Evolutionary conservation across 2,888 invertebrate species (phyloP).

Genomic region (Melinaea menophilus): DNA sequence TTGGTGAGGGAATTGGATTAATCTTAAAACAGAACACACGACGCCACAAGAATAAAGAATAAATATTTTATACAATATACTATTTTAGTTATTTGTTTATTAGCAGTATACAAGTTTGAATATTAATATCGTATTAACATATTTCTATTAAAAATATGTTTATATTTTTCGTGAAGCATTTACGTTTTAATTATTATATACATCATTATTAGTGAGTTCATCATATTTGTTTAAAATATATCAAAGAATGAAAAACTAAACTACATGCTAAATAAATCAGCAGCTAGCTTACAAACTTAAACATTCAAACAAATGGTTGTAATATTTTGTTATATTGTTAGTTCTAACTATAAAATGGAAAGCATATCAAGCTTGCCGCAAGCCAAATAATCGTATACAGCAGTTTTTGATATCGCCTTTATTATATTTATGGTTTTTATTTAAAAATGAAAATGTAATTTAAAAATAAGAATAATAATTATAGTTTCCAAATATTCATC

Average conservation of each 20-base stretch:
- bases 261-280: no score
- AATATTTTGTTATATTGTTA: constrained; percentile 1
- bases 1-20: constrained; percentile 1
- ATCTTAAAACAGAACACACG: background rate
- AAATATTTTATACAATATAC: background rate
- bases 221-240: no score
- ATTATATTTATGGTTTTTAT: constrained; percentile 1
- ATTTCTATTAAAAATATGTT: no score
- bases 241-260: no score
- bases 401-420: background rate
- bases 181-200: no score
- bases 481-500: no score
- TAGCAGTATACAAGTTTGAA: no score
- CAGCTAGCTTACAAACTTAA: background rate
- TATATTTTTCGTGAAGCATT: no score
- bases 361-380: background rate
- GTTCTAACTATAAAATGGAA: background rate
- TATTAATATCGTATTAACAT: no score
- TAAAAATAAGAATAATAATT: no score
- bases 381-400: constrained; percentile 4
- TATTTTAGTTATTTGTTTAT: background rate
- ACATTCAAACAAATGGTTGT: constrained; percentile 3
- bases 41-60: background rate
- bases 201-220: no score
- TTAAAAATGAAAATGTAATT: background rate